Percentiles rank a stretch among this genome's conserved stretches.
These are phyloP conservation scores for Bovichtus variegatus DNA, from an alignment of 2,797 vertebrate genomes.

Conservation along the genomic window DNA sequence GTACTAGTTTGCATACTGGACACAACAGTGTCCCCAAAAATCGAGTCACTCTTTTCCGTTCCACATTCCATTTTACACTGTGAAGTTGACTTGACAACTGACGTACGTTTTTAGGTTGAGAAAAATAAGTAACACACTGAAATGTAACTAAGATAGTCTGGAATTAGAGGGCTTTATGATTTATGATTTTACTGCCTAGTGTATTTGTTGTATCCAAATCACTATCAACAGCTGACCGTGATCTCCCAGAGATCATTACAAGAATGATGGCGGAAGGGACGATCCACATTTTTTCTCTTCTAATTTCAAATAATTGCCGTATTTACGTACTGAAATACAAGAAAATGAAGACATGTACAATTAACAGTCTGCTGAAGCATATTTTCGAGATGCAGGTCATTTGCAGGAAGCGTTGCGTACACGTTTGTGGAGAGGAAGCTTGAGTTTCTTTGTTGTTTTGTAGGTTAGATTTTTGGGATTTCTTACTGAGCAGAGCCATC, in stretches of 20 bases:
- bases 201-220: too few species aligned
- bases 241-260: not conserved
- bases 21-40: not conserved
- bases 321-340: too few species aligned
- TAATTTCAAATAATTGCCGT: too few species aligned
- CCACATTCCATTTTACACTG: slow-evolving; percentile 10
- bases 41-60: slow-evolving; percentile 9
- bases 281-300: too few species aligned
- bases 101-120: not conserved
- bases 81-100: not conserved
- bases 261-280: not conserved
- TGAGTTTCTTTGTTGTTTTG: not conserved
- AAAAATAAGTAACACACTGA: not conserved
- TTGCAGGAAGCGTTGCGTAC: too few species aligned
- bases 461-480: not conserved
- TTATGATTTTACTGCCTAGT: too few species aligned
- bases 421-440: too few species aligned
- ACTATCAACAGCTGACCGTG: too few species aligned
- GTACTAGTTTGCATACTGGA: not conserved
- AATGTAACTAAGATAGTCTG: not conserved
- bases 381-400: too few species aligned
- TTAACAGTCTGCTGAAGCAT: too few species aligned
- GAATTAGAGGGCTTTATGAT: not conserved
- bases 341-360: too few species aligned
- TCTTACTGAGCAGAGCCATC: not conserved